A percentile compares a stretch with the other conserved stretches of the same genome.
Conservation (phyloP, 2,113 vertebrate species). For the Cyphomyrus discorhynchus region DNA sequence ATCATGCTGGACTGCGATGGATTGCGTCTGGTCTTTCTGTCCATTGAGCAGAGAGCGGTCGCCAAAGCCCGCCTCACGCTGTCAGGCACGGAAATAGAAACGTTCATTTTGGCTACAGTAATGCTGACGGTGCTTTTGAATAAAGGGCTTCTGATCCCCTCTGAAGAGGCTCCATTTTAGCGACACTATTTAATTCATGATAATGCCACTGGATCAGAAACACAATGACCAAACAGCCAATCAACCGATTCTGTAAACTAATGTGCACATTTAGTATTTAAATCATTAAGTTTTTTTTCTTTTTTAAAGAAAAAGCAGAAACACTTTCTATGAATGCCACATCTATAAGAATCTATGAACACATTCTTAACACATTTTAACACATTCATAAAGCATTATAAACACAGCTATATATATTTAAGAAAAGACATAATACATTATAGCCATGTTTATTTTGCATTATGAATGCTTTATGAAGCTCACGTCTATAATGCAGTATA, state of each 20-base stretch:
- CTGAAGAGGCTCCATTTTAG: neutral
- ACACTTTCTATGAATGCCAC: neutral
- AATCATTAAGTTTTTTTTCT: neutral
- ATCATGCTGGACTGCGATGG: too few species aligned
- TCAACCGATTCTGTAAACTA: neutral
- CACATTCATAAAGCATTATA: neutral
- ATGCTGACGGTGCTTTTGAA: slow-evolving; percentile 1
- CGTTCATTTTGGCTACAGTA: slow-evolving; percentile 2
- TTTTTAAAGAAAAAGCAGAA: neutral
- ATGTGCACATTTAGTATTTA: neutral
- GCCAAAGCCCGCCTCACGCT: slow-evolving; percentile 2
- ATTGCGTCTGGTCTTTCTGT: neutral
- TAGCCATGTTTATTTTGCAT: neutral
- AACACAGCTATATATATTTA: neutral
- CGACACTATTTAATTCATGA: neutral
- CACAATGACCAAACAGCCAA: neutral
- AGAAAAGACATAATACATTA: neutral
- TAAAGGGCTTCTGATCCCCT: neutral
- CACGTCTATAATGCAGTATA: neutral
- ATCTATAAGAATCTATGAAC: neutral
- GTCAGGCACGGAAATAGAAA: slow-evolving; percentile 45
- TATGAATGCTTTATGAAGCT: neutral
- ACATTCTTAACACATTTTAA: neutral
- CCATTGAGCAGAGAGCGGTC: neutral
- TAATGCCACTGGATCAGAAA: neutral